These are phyloP conservation scores for Mobula hypostoma DNA, from an alignment of 2,113 vertebrate genomes.

Conservation along the genomic window DNA sequence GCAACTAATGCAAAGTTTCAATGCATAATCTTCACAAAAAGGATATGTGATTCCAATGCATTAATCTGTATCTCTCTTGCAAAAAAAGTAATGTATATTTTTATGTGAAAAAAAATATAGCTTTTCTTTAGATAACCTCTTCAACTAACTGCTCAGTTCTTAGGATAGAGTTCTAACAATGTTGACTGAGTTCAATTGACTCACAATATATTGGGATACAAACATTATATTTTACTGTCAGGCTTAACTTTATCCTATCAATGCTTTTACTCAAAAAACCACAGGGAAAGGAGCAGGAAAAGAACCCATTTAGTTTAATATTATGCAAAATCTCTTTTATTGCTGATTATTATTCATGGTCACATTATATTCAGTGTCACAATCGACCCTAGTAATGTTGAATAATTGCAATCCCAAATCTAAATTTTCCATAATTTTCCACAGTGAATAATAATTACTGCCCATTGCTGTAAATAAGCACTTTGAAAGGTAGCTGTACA, in stretches of 20 bases:
- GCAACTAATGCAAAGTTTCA: too few relatives aligned
- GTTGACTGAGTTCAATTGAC: not conserved
- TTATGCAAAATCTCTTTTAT: too few relatives aligned
- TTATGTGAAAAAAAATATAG: too few relatives aligned
- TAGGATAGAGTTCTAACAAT: not conserved
- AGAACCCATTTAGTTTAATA: too few relatives aligned
- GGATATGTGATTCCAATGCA: too few relatives aligned
- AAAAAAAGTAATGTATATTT: too few relatives aligned
- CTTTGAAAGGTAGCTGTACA: not conserved
- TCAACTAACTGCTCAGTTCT: not conserved
- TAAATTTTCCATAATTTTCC: not conserved
- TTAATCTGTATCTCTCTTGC: too few relatives aligned
- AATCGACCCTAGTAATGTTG: too few relatives aligned
- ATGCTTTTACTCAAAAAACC: not conserved
- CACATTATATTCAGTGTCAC: too few relatives aligned
- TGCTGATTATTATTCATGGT: too few relatives aligned
- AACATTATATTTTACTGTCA: not conserved
- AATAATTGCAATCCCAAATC: too few relatives aligned
- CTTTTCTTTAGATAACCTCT: not conserved
- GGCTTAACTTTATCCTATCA: not conserved
- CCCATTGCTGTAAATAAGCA: not conserved
- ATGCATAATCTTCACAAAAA: too few relatives aligned
- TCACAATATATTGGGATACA: not conserved
- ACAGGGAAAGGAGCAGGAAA: not conserved
- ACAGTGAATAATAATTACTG: not conserved